Evolutionary conservation across 2,888 invertebrate genomes (phyloP).

Genomic region (Pardosa pseudoannulata): DNA sequence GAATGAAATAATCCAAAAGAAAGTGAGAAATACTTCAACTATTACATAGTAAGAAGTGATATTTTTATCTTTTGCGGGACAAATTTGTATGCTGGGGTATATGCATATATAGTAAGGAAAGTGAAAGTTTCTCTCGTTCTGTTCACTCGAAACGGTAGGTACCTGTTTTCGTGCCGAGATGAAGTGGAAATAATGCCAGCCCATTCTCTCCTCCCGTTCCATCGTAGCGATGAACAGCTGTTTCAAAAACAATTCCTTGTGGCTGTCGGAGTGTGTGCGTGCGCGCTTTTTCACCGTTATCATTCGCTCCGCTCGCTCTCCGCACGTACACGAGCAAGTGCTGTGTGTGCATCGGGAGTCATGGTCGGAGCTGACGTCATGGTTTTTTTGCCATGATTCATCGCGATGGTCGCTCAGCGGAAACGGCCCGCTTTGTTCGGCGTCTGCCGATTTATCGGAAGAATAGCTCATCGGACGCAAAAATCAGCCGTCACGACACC

Average conservation of each 20-base stretch:
- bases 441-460: constrained; percentile 8
- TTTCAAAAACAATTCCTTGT: constrained; percentile 14
- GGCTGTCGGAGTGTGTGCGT: background rate
- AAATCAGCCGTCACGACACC: too few species aligned
- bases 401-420: background rate
- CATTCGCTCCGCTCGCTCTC: background rate
- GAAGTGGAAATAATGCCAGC: too few species aligned
- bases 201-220: too few species aligned
- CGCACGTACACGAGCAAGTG: constrained; percentile 21
- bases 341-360: constrained; percentile 13
- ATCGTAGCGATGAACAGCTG: constrained; percentile 12
- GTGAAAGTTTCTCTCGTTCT: too few species aligned
- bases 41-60: too few species aligned
- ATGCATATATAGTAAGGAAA: too few species aligned
- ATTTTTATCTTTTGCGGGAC: too few species aligned
- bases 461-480: background rate
- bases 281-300: background rate
- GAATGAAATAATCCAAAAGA: too few species aligned
- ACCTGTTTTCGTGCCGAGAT: too few species aligned
- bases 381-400: constrained; percentile 21
- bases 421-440: background rate
- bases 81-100: too few species aligned
- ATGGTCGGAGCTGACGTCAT: constrained; percentile 20
- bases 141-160: too few species aligned
- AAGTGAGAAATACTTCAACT: too few species aligned